A percentile compares a stretch with the other conserved stretches of the same genome.
These are phyloP conservation scores for Phymanthus crucifer DNA, from an alignment of 92 coral and sea anemone species.

Conservation along the genomic window DNA sequence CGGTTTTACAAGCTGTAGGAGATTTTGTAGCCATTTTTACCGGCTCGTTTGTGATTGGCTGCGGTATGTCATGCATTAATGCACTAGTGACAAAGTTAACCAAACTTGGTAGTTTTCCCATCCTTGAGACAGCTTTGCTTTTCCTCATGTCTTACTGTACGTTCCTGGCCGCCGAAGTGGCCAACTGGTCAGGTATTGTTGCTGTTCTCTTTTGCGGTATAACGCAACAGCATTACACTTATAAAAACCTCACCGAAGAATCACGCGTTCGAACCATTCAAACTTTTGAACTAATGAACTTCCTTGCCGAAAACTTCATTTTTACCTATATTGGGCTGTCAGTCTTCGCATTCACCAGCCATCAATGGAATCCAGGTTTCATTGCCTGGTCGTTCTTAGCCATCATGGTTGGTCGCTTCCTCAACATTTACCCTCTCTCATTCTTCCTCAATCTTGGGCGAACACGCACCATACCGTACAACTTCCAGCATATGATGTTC, in stretches of 20 bases:
- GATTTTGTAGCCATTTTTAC: conserved; percentile 88
- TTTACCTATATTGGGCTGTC: conserved; percentile 96
- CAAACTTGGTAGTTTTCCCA: conserved; percentile 93
- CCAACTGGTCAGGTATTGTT: conserved; percentile 97
- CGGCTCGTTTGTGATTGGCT: conserved; percentile 90
- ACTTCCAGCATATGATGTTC: conserved; percentile 95
- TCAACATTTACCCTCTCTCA: conserved; percentile 85
- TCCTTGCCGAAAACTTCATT: conserved; percentile 89
- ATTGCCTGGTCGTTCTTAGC: conserved; percentile 92
- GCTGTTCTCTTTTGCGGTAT: conserved; percentile 96
- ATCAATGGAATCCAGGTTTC: conserved; percentile 91
- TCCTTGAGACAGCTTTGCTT: conserved; percentile 87
- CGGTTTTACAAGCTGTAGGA: conserved; percentile 74
- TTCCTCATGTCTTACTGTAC: conserved; percentile 95
- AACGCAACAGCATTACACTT: conserved; percentile 96
- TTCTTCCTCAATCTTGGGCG: conserved; percentile 84
- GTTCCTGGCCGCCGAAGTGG: conserved; percentile 90
- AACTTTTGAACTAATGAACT: conserved; percentile 89
- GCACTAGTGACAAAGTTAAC: conserved; percentile 93
- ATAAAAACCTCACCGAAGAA: conserved; percentile 91
- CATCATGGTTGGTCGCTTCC: conserved; percentile 75
- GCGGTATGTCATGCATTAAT: conserved; percentile 92
- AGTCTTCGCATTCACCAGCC: conserved; percentile 90
- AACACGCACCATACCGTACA: conserved; percentile 82
- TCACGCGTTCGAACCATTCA: conserved; percentile 86